Evolutionary conservation across 2,113 vertebrate genomes (phyloP).

Genomic region (Bambusicola thoracicus): DNA sequence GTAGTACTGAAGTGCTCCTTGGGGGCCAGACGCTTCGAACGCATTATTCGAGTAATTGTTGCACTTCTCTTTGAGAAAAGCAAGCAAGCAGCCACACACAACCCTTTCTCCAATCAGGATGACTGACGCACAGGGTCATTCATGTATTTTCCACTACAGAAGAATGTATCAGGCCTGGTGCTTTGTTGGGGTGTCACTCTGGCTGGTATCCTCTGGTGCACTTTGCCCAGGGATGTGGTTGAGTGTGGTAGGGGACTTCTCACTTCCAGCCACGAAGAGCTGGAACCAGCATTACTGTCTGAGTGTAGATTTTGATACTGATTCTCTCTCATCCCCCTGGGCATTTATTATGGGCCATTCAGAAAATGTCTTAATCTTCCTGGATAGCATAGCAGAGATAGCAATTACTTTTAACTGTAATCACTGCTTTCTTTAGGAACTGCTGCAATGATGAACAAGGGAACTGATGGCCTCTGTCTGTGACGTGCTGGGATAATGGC

Average conservation of each 20-base stretch:
- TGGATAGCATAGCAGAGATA: neutral
- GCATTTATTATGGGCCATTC: neutral
- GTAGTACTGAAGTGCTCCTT: neutral
- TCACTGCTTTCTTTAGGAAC: neutral
- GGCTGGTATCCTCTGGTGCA: neutral
- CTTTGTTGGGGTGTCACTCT: neutral
- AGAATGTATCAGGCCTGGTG: neutral
- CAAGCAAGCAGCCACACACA: neutral
- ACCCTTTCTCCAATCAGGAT: neutral
- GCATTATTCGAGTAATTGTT: neutral
- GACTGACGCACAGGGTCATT: accelerated
- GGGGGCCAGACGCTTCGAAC: neutral
- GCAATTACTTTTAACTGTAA: neutral
- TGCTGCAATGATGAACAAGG: neutral
- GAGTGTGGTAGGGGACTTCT: neutral
- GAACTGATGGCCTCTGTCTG: neutral
- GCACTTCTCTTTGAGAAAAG: neutral
- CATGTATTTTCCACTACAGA: neutral
- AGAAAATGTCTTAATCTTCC: neutral
- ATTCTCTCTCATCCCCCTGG: neutral
- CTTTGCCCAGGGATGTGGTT: neutral
- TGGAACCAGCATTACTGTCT: neutral
- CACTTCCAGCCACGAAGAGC: neutral
- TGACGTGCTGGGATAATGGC: accelerated
- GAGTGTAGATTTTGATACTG: neutral